Evolutionary conservation across 1,140 invertebrate genomes (phyloP).

Genomic region (Panagrolaimus sp.): DNA sequence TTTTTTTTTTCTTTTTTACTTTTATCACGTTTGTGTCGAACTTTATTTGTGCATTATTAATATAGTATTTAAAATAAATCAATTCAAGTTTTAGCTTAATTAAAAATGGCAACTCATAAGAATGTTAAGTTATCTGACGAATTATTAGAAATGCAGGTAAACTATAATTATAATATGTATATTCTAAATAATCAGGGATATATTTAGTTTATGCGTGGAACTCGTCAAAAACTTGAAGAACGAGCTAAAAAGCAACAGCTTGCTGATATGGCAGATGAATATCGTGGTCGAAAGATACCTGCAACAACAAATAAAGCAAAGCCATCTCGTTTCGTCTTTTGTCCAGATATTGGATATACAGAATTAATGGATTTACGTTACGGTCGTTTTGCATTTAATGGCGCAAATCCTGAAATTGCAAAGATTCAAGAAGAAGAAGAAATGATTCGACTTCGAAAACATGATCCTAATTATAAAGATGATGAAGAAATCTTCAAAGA

Average conservation of each 20-base stretch:
- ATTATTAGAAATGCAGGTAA: slow-evolving; percentile 23
- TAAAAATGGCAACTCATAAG: too few species aligned
- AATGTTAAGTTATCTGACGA: slow-evolving; percentile 5
- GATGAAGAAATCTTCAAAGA: slow-evolving; percentile 11
- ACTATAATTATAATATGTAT: slow-evolving; percentile 7
- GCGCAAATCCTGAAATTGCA: slow-evolving; percentile 35
- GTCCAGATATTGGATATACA: slow-evolving; percentile 19
- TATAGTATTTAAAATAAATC: not conserved
- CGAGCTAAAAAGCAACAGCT: slow-evolving; percentile 15
- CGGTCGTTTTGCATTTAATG: slow-evolving; percentile 34
- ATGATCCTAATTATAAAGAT: not conserved
- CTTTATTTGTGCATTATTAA: not conserved
- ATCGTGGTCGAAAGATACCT: slow-evolving; percentile 15
- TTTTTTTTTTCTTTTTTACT: not conserved
- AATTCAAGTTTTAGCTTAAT: not conserved
- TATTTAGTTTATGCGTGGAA: slow-evolving; percentile 34
- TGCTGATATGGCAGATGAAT: slow-evolving; percentile 16
- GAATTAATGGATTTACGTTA: slow-evolving; percentile 24
- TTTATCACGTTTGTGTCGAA: not conserved
- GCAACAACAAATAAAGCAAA: slow-evolving; percentile 13
- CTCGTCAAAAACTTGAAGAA: slow-evolving; percentile 19
- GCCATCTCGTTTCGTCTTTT: slow-evolving; percentile 6
- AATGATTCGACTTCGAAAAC: not conserved
- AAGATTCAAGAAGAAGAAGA: not conserved
- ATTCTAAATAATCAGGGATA: too few species aligned